These are phyloP conservation scores for Aleiodes sp. DNA, from an alignment of 1,140 invertebrate genomes.

Conservation along the genomic window DNA sequence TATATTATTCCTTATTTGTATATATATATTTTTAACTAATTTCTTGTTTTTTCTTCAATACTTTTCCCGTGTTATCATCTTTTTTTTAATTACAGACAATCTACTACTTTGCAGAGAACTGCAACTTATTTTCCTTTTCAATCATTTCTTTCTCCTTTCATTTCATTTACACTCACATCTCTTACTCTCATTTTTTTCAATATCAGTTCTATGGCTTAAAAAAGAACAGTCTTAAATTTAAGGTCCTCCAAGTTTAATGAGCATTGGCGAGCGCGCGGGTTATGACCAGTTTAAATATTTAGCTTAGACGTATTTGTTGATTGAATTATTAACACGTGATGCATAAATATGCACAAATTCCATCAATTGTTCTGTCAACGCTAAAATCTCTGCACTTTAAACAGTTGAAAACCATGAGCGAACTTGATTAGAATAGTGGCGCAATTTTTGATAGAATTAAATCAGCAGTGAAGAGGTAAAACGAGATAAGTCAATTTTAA, in stretches of 20 bases:
- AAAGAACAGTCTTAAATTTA: conserved; percentile 55
- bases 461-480: no score
- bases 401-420: no score
- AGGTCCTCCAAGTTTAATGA: conserved; percentile 36
- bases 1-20: conserved; percentile 20
- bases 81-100: no score
- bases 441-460: no score
- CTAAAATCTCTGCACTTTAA: no score
- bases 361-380: no score
- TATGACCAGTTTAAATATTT: conserved; percentile 24
- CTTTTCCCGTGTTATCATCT: no score
- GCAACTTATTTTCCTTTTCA: not conserved
- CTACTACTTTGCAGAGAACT: no score
- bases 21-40: not conserved
- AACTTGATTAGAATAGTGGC: no score
- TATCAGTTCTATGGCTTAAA: conserved; percentile 58
- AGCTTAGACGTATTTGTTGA: conserved; percentile 14
- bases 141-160: not conserved
- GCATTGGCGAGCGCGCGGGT: conserved; percentile 33
- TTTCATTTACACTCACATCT: conserved; percentile 18
- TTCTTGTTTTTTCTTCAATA: conserved; percentile 2
- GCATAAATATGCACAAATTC: not conserved
- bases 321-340: not conserved
- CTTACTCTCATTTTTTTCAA: conserved; percentile 39
- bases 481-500: no score